These are phyloP conservation scores for Teleiodes luculella DNA, from an alignment of 2,888 invertebrate genomes.

Conservation along the genomic window DNA sequence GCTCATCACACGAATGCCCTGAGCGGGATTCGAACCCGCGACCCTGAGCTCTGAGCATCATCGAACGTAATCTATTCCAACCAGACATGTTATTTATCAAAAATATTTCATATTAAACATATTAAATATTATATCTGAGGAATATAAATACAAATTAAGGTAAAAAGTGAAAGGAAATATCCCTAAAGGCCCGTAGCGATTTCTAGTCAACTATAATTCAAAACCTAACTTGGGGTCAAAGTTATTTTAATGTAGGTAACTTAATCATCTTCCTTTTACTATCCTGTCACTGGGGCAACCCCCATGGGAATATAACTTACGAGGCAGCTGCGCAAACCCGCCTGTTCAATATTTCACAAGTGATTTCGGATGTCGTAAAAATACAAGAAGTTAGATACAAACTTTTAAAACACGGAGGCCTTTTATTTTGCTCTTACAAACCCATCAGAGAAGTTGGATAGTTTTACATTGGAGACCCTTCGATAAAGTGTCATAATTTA, in stretches of 20 bases:
- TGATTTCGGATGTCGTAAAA: slow-evolving; percentile 60
- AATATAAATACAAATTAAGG: too few relatives aligned
- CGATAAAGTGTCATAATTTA: slow-evolving; percentile 71
- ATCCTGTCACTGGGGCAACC: slow-evolving; percentile 36
- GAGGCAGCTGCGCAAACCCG: slow-evolving; percentile 43
- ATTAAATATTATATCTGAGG: too few relatives aligned
- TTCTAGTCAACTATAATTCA: too few relatives aligned
- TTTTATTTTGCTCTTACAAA: slow-evolving; percentile 61
- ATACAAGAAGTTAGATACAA: slow-evolving; percentile 51
- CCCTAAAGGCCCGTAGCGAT: too few relatives aligned
- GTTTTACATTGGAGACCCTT: slow-evolving; percentile 67
- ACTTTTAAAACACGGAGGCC: slow-evolving; percentile 60
- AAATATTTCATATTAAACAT: too few relatives aligned
- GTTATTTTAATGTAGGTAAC: slow-evolving; percentile 20
- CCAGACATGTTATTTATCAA: too few relatives aligned
- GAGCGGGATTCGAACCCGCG: too few relatives aligned
- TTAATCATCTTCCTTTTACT: slow-evolving; percentile 26
- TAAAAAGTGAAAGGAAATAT: too few relatives aligned
- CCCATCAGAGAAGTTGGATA: slow-evolving; percentile 61
- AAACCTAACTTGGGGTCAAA: neutral
- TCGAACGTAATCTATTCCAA: too few relatives aligned
- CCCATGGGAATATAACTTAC: slow-evolving; percentile 49
- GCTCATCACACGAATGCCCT: too few relatives aligned
- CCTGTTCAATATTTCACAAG: slow-evolving; percentile 59
- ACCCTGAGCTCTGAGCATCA: too few relatives aligned